Evolutionary conservation across 2,888 invertebrate species (phyloP).

Genomic region (Mimachlamys varia): DNA sequence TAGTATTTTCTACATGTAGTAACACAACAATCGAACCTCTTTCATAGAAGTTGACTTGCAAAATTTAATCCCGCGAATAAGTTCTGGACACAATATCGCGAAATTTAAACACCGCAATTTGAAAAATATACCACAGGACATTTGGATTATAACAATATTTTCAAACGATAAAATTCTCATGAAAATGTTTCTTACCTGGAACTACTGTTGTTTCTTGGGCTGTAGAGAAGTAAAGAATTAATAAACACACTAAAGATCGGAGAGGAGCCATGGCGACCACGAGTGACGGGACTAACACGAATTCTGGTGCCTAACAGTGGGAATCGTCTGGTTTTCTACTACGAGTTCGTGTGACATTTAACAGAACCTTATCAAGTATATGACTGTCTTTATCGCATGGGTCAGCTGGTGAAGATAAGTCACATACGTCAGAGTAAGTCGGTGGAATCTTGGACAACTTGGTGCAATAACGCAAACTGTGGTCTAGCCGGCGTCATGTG

Average conservation of each 20-base stretch:
- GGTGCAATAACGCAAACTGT: constrained; percentile 24
- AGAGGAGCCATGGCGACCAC: constrained; percentile 9
- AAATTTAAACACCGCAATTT: no score
- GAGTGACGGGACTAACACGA: not conserved
- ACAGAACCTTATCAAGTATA: not conserved
- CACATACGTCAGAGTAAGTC: constrained; percentile 24
- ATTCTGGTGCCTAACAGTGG: not conserved
- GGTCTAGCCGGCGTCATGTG: not conserved
- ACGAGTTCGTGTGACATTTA: not conserved
- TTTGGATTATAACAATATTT: no score
- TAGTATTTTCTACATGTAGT: no score
- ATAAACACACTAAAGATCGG: not conserved
- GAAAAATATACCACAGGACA: no score
- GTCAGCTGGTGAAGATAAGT: constrained; percentile 12
- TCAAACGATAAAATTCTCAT: no score
- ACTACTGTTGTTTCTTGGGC: constrained; percentile 32
- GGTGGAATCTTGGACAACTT: constrained; percentile 8
- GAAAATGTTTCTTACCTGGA: not conserved
- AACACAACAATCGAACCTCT: no score
- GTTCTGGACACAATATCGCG: no score
- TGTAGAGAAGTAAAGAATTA: not conserved
- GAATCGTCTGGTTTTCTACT: not conserved
- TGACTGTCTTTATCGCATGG: not conserved
- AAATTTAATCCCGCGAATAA: no score
- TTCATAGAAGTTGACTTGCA: no score